These are phyloP conservation scores for Lasioglossum villosulum DNA, from an alignment of 2,888 invertebrate genomes.

Conservation along the genomic window DNA sequence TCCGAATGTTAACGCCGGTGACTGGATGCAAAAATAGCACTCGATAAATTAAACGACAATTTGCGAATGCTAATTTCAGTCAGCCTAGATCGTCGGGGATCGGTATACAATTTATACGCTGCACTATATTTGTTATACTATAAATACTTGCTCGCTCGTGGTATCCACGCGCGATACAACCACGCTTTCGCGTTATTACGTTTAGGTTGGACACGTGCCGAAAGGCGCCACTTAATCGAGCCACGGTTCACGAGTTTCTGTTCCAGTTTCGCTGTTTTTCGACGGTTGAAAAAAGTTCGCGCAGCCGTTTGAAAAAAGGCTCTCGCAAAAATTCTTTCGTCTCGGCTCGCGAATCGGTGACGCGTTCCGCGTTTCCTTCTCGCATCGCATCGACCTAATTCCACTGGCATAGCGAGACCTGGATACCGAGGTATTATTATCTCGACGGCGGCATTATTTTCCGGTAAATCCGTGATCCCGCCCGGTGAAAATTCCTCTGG, in stretches of 20 bases:
- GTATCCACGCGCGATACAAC: conserved; percentile 14
- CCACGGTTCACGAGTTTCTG: conserved; percentile 19
- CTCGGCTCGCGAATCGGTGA: neutral
- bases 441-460: conserved; percentile 27
- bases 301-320: neutral
- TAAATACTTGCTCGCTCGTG: conserved; percentile 24
- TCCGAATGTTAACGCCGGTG: neutral
- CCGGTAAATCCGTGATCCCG: conserved; percentile 9
- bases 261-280: conserved; percentile 22
- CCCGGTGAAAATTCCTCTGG: conserved; percentile 6
- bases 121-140: neutral
- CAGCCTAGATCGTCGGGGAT: neutral
- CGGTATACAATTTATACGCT: conserved; percentile 12
- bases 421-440: conserved; percentile 49
- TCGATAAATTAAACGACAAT: neutral
- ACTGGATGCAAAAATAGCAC: neutral
- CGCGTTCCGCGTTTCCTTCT: conserved; percentile 33
- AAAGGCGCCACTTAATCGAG: conserved; percentile 31
- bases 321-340: neutral
- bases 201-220: conserved; percentile 46
- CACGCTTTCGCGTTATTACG: conserved; percentile 19
- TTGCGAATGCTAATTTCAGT: neutral
- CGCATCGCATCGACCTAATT: conserved; percentile 53
- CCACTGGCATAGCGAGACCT: conserved; percentile 42
- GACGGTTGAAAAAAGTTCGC: neutral